Percentiles rank a stretch among this genome's conserved stretches.
Evolutionary conservation across 1,140 invertebrate species (phyloP).

Genomic region (Bombus huntii): DNA sequence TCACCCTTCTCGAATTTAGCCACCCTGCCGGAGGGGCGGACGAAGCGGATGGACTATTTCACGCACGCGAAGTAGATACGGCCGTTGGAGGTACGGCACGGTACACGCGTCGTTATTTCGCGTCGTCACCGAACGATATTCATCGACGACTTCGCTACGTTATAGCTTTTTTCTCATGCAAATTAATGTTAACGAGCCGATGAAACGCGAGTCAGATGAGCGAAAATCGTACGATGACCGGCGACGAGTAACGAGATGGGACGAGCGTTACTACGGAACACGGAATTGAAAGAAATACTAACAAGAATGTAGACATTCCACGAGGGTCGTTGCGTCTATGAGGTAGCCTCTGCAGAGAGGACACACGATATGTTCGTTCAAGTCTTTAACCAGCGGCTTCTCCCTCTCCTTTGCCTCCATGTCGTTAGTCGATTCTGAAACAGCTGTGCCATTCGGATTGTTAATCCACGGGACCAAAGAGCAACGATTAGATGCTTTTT

Average conservation of each 20-base stretch:
- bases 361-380: conserved; percentile 90
- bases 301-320: conserved; percentile 93
- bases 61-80: conserved; percentile 28
- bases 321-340: conserved; percentile 91
- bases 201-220: background rate
- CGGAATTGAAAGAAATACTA: conserved; percentile 79
- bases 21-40: conserved; percentile 30
- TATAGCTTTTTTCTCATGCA: conserved; percentile 2
- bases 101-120: background rate
- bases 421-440: conserved; percentile 58
- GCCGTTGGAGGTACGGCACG: background rate
- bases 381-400: conserved; percentile 82
- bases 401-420: conserved; percentile 66
- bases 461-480: conserved; percentile 46
- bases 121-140: background rate
- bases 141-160: too few relatives aligned
- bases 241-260: background rate
- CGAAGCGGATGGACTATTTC: conserved; percentile 13
- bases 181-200: conserved; percentile 25
- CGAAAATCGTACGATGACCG: background rate
- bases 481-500: background rate
- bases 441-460: conserved; percentile 50
- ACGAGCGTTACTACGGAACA: too few relatives aligned
- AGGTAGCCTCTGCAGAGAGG: conserved; percentile 90
- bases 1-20: conserved; percentile 43